phyloP scores from a whole-genome alignment of 2,113 vertebrate genomes.

The Dunckerocampus dactyliophorus region DNA sequence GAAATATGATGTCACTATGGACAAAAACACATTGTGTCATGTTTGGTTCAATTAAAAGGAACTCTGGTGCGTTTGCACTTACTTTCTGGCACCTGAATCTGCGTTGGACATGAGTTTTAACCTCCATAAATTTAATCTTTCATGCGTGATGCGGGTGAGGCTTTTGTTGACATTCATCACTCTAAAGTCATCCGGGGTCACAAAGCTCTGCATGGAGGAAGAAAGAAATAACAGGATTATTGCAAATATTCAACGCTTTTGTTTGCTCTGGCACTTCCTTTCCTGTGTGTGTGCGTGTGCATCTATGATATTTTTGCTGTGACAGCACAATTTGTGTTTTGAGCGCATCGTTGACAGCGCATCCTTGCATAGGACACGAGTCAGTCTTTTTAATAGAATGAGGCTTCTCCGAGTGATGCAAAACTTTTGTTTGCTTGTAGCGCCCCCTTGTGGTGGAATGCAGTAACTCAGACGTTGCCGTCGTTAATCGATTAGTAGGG shows the following conservation, averaged over 20 bases:
- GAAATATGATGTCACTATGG: constrained; percentile 84
- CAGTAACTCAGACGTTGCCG: too few species aligned
- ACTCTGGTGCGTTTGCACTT: constrained; percentile 50
- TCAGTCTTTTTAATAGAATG: too few species aligned
- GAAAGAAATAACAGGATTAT: constrained; percentile 37
- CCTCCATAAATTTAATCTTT: constrained; percentile 87
- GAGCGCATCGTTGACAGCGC: constrained; percentile 8
- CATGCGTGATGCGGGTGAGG: constrained; percentile 85
- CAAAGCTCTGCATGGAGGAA: constrained; percentile 75
- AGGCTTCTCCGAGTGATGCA: too few species aligned
- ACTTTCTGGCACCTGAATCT: constrained; percentile 87
- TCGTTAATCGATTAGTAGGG: too few species aligned
- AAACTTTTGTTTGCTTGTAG: not conserved
- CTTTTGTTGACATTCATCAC: constrained; percentile 80
- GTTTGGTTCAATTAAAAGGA: not conserved
- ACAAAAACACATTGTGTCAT: constrained; percentile 7
- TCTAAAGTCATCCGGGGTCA: constrained; percentile 87
- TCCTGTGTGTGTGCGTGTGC: not conserved
- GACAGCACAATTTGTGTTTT: not conserved
- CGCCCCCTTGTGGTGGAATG: constrained; percentile 52
- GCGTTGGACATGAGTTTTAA: constrained; percentile 85
- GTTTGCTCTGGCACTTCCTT: constrained; percentile 14
- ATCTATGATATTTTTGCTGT: constrained; percentile 11
- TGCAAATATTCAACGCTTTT: not conserved
- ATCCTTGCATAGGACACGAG: not conserved